These are phyloP conservation scores for Gephyroberyx darwinii DNA, from an alignment of 2,797 vertebrate species.

Conservation along the genomic window DNA sequence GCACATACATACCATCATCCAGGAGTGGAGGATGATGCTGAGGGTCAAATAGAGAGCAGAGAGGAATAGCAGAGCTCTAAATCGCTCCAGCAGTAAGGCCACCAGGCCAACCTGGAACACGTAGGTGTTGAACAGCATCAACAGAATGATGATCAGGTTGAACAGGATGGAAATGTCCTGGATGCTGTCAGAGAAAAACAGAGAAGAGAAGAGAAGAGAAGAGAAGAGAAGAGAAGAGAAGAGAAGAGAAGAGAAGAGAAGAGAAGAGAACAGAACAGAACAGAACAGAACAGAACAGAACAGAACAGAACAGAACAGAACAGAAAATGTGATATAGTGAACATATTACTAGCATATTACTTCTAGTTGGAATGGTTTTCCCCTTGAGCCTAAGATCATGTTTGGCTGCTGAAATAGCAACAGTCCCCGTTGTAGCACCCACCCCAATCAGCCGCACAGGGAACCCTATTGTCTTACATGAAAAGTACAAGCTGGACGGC, in stretches of 20 bases:
- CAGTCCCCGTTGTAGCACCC: background rate
- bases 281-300: too few relatives aligned
- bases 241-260: background rate
- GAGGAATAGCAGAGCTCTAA: slow-evolving; percentile 88
- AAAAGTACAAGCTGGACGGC: slow-evolving; percentile 92
- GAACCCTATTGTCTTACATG: slow-evolving; percentile 82
- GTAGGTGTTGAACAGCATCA: slow-evolving; percentile 97
- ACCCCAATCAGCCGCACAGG: background rate
- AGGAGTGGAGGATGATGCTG: slow-evolving; percentile 90
- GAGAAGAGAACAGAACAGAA: background rate
- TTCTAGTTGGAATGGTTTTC: slow-evolving; percentile 19
- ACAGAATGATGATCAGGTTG: slow-evolving; percentile 92
- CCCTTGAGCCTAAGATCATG: background rate
- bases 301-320: background rate
- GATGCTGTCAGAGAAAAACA: slow-evolving; percentile 76
- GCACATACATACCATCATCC: slow-evolving; percentile 84
- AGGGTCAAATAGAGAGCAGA: slow-evolving; percentile 86
- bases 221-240: background rate
- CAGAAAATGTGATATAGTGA: background rate
- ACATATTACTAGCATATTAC: background rate
- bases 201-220: background rate
- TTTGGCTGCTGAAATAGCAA: background rate
- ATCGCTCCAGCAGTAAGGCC: slow-evolving; percentile 88
- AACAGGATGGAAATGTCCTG: slow-evolving; percentile 92
- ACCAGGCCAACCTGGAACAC: slow-evolving; percentile 94